A percentile compares a stretch with the other conserved stretches of the same genome.
Evolutionary conservation across 2,113 vertebrate species (phyloP).

Genomic region (Sceloporus undulatus): DNA sequence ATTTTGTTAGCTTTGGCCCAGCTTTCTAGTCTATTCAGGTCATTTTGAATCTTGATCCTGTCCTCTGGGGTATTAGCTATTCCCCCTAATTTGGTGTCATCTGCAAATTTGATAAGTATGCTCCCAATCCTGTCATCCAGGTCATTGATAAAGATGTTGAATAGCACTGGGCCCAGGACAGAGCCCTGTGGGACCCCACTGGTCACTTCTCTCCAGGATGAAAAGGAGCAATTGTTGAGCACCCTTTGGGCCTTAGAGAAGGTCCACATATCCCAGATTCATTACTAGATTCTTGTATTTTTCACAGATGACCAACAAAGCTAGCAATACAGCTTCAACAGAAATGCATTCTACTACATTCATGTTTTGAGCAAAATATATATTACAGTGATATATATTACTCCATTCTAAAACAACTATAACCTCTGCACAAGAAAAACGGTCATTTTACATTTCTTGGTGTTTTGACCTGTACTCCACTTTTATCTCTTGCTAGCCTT

Average conservation of each 20-base stretch:
- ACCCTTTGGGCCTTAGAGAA: conserved; percentile 19
- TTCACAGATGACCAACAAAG: not conserved
- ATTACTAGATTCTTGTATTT: not conserved
- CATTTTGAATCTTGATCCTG: no score
- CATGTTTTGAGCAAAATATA: not conserved
- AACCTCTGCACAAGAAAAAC: not conserved
- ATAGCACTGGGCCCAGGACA: no score
- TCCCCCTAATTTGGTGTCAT: no score
- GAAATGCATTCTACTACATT: not conserved
- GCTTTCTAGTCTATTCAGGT: no score
- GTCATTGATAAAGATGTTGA: no score
- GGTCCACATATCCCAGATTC: not conserved
- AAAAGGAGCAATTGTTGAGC: no score
- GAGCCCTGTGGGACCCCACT: no score
- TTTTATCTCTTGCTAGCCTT: not conserved
- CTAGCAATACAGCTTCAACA: conserved; percentile 3
- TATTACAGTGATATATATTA: not conserved
- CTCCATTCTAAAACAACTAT: conserved; percentile 27
- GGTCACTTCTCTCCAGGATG: no score
- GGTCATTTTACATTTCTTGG: conserved; percentile 49
- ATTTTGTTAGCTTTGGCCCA: no score
- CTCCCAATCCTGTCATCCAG: no score
- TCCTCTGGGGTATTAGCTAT: no score
- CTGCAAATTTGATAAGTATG: no score
- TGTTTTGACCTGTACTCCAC: not conserved